Evolutionary conservation across 2,888 invertebrate genomes (phyloP), one percentile per base, ranked within the genome.

Genomic region (Noctua comes): DNA sequence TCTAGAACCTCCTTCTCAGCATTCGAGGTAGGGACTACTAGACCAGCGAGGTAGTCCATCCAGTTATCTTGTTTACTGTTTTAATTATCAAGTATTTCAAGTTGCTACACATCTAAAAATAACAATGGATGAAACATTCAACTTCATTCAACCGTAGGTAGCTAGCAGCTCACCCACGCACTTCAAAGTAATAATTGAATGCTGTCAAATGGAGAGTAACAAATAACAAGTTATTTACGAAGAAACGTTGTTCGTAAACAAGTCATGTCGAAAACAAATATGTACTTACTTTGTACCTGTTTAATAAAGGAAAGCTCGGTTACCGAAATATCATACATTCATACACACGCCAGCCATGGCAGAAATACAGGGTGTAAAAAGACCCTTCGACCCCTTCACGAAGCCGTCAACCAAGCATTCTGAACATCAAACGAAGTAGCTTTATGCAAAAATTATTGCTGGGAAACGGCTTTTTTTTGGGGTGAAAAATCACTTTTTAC

Each of bases 151-250:
- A n/a, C n/a, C 10, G 10, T 10, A 64, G 21, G 21, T 31, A 18
- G 18, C 31, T 18, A 11, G 54, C 8, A n/a, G 57, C 57, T n/a
- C 54, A 54, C 62, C 43, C 21, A 78, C n/a, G 51, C 51, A 31
- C 10, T 78, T 78, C 78, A 65, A 76, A 51, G 43, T 78, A 65
- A 43, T 78, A 65, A 43, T 78, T 78, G 78, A 65, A 78, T 65
- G 40, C 78, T 78, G 51, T 51, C 78, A 65, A 51, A 43, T n/a
- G 31, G 16, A 77, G 43, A n/a, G 27, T 6, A 77, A 51, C 13
- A 40, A 77, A 64, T 40, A 51, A 76, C 6, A 62, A 48, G 36
- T 62, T 64, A 73, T 73, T 74, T 43, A 24, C 77, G 24, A 64
- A 43, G 11, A 21, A 51, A 51, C 10, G 27, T 72, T 48, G 72